Conservation (phyloP, 2,797 vertebrate genomes). For the Sebastes oblongus region DNA sequence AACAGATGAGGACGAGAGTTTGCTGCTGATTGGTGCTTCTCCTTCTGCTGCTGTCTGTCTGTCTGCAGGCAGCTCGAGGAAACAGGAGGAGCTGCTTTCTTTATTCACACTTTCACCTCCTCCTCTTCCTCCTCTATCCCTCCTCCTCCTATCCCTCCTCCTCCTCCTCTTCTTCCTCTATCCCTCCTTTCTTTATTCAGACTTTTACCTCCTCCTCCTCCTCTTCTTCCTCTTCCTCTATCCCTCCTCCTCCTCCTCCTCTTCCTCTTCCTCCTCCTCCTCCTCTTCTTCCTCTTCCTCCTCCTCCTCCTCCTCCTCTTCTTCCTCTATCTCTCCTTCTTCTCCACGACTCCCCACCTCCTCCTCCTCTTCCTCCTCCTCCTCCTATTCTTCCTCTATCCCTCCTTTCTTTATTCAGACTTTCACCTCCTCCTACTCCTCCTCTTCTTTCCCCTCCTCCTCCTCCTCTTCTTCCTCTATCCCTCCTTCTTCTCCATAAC, state of each 20-base stretch:
- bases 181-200: too few species aligned
- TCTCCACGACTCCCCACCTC: too few species aligned
- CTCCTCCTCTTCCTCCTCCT: neutral
- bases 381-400: slow-evolving; percentile 25
- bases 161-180: neutral
- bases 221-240: slow-evolving; percentile 14
- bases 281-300: rapidly evolving
- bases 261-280: too few species aligned
- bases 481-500: neutral
- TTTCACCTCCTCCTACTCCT: neutral
- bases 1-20: neutral
- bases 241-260: neutral
- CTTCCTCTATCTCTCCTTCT: neutral
- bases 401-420: slow-evolving; percentile 24
- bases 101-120: slow-evolving; percentile 48
- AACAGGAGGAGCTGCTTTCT: slow-evolving; percentile 51
- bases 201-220: too few species aligned
- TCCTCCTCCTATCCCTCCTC: neutral
- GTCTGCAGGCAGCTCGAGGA: slow-evolving; percentile 30
- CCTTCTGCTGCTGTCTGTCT: slow-evolving; percentile 29
- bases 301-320: slow-evolving; percentile 35
- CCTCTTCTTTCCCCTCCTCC: neutral
- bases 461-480: slow-evolving; percentile 28
- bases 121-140: neutral
- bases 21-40: slow-evolving; percentile 9